Conservation (phyloP, 2,797 vertebrate species). For the Lithobates sylvaticus region DNA sequence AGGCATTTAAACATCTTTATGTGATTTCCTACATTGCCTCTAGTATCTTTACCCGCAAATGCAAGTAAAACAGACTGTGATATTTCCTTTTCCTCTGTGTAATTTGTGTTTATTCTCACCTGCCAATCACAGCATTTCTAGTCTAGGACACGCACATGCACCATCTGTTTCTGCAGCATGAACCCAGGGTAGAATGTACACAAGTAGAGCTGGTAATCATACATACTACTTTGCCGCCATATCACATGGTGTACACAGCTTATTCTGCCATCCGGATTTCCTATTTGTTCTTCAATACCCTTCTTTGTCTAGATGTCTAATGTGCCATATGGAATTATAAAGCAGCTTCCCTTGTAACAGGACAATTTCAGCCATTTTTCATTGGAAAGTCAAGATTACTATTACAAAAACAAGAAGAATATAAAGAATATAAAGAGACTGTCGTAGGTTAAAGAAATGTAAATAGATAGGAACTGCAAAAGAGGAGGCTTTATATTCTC, state of each 20-base stretch:
- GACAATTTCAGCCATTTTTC: too few relatives aligned
- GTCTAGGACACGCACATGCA: conserved; percentile 27
- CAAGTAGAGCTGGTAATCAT: neutral
- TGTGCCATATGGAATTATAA: neutral
- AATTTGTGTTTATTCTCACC: conserved; percentile 33
- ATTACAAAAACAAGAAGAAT: too few relatives aligned
- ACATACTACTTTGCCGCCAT: neutral
- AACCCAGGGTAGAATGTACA: neutral
- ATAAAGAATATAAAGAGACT: too few relatives aligned
- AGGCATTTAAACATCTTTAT: conserved; percentile 37
- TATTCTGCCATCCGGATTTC: neutral
- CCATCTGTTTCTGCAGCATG: conserved; percentile 31
- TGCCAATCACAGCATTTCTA: conserved; percentile 23
- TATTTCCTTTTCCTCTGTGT: conserved; percentile 17
- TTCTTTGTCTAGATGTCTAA: neutral
- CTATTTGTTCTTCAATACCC: neutral
- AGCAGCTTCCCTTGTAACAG: neutral
- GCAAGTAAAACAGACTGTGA: conserved; percentile 28
- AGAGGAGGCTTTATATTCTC: too few relatives aligned
- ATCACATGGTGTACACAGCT: neutral
- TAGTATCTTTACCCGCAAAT: conserved; percentile 6
- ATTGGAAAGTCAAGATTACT: too few relatives aligned
- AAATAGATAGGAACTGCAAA: too few relatives aligned
- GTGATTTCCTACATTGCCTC: conserved; percentile 6
- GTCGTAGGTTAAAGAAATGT: too few relatives aligned